Percentiles rank a stretch among this genome's conserved stretches.
These are phyloP conservation scores for Eupristina koningsbergeri DNA, from an alignment of 1,140 invertebrate genomes.

Conservation along the genomic window DNA sequence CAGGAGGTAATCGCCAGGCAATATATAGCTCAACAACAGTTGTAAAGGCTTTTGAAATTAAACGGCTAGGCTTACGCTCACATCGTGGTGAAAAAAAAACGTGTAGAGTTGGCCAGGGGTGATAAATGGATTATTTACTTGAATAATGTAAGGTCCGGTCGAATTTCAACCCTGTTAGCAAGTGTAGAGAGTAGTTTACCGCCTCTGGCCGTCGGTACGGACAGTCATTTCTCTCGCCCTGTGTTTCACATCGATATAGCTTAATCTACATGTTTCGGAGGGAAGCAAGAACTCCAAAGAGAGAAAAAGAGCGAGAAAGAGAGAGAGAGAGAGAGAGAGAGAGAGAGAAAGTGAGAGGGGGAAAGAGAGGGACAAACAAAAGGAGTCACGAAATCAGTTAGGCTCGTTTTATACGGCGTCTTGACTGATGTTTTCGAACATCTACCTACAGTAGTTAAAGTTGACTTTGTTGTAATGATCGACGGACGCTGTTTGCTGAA, in stretches of 20 bases:
- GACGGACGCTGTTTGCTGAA: not conserved
- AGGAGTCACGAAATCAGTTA: conserved; percentile 1
- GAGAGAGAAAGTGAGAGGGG: not conserved
- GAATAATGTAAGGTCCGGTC: conserved; percentile 46
- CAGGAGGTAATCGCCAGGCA: conserved; percentile 30
- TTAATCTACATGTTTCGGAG: conserved; percentile 36
- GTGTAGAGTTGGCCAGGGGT: not conserved
- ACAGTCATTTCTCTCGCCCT: conserved; percentile 41
- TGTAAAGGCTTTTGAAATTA: conserved; percentile 40
- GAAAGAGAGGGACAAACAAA: not conserved
- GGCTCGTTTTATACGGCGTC: not conserved
- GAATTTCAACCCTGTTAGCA: conserved; percentile 49
- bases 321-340: conserved; percentile 14
- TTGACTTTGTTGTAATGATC: conserved; percentile 8
- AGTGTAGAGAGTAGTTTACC: conserved; percentile 49
- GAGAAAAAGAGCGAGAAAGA: not conserved
- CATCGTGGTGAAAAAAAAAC: conserved; percentile 10
- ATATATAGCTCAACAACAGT: not conserved
- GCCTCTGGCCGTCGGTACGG: conserved; percentile 15
- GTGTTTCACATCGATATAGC: conserved; percentile 50
- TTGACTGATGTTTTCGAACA: conserved; percentile 1
- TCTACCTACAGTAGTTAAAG: not conserved
- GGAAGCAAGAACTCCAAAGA: not conserved
- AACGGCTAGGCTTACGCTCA: conserved; percentile 14
- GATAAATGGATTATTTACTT: conserved; percentile 53